Evolutionary conservation across 2,888 invertebrate genomes (phyloP).

Genomic region (Didymodactylos carnosus): DNA sequence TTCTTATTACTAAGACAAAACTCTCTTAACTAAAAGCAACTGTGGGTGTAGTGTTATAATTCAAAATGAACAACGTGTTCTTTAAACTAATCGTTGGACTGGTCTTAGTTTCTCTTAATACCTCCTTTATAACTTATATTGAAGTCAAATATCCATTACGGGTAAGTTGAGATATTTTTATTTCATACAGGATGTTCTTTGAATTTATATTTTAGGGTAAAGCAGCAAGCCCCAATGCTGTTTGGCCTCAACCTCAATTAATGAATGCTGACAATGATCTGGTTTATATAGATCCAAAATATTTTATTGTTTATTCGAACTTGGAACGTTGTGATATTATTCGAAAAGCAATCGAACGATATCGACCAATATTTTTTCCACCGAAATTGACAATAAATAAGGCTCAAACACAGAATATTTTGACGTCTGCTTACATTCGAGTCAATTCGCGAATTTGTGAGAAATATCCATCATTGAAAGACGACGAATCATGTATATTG

Average conservation of each 20-base stretch:
- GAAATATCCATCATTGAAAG: background rate
- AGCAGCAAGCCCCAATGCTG: conserved; percentile 6
- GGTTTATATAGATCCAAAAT: background rate
- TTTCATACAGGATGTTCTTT: background rate
- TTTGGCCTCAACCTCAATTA: conserved; percentile 11
- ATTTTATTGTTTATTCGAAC: conserved; percentile 3
- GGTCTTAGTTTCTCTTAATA: too few relatives aligned
- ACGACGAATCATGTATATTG: background rate
- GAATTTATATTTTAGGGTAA: background rate
- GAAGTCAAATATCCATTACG: conserved; percentile 12
- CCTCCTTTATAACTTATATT: conserved; percentile 1
- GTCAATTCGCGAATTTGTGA: background rate
- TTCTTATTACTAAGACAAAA: too few relatives aligned
- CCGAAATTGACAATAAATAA: conserved; percentile 19
- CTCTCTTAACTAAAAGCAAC: too few relatives aligned
- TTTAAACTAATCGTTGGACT: too few relatives aligned
- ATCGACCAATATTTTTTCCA: conserved; percentile 24
- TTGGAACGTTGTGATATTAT: conserved; percentile 22
- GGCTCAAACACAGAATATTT: background rate
- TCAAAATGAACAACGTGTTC: too few relatives aligned
- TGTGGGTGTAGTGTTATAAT: too few relatives aligned
- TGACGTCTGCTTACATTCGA: background rate
- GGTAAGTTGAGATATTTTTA: background rate
- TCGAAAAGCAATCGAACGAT: conserved; percentile 22
- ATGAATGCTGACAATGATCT: conserved; percentile 1